Evolutionary conservation across 2,888 invertebrate species (phyloP).

Genomic region (Sminthurides aquaticus): DNA sequence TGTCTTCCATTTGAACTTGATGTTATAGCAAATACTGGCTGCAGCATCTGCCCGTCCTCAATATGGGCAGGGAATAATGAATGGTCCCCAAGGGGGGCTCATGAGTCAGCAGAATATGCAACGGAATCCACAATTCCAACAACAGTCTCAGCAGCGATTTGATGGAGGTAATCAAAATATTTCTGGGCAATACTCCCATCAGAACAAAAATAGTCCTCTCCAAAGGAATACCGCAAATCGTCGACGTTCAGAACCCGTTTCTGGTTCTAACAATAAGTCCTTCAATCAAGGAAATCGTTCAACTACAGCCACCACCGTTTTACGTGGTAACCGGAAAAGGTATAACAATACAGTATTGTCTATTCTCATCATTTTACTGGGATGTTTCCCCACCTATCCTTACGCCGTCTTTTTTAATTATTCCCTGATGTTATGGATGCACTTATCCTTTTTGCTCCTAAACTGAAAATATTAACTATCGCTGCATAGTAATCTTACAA

Average conservation of each 20-base stretch:
- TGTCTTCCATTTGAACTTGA: constrained; percentile 6
- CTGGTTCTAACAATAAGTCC: neutral
- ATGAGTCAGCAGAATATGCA: constrained; percentile 14
- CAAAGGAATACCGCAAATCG: neutral
- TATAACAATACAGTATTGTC: constrained; percentile 1
- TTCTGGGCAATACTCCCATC: neutral
- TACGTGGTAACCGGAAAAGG: constrained; percentile 21
- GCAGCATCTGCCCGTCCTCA: constrained; percentile 17
- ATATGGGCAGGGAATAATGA: constrained; percentile 19
- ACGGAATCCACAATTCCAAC: constrained; percentile 10
- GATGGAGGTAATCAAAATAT: neutral
- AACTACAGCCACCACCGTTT: constrained; percentile 2
- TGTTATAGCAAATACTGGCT: constrained; percentile 21
- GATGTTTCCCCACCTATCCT: neutral
- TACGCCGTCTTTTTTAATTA: neutral
- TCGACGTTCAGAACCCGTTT: constrained; percentile 4
- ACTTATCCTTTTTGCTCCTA: too few relatives aligned
- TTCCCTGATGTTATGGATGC: neutral
- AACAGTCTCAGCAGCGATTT: constrained; percentile 11
- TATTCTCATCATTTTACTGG: neutral
- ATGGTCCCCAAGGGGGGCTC: constrained; percentile 13
- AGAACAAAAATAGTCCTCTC: constrained; percentile 2
- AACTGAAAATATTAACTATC: too few relatives aligned
- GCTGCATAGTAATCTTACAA: too few relatives aligned
- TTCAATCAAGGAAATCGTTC: constrained; percentile 3